Conservation (phyloP, 2,113 vertebrate genomes). For the Salminus brasiliensis region DNA sequence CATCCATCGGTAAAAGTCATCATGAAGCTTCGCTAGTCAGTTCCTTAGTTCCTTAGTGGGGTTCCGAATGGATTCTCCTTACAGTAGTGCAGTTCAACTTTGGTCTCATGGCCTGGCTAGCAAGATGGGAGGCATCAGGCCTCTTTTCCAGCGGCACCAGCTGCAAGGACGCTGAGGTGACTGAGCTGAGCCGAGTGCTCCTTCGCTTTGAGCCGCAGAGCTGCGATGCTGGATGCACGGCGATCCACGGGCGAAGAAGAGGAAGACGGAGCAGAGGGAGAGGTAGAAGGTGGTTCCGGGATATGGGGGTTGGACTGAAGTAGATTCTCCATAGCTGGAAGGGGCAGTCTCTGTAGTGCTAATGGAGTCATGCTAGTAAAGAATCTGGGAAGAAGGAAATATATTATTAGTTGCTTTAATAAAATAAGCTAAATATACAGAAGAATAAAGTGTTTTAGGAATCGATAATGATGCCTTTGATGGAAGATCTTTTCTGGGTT, state of each 20-base stretch:
- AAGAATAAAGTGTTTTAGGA: no score
- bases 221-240: constrained; percentile 84
- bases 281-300: constrained; percentile 67
- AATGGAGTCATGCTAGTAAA: constrained; percentile 82
- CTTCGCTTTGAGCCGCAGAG: constrained; percentile 84
- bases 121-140: constrained; percentile 68
- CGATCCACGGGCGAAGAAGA: constrained; percentile 72
- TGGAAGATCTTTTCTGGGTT: no score
- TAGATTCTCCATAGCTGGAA: constrained; percentile 71
- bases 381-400: constrained; percentile 69
- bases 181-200: constrained; percentile 86
- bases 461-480: no score
- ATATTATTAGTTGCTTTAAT: neutral
- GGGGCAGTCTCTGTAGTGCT: constrained; percentile 77
- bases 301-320: constrained; percentile 67
- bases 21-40: neutral
- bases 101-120: constrained; percentile 71
- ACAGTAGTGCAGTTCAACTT: constrained; percentile 66
- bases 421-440: neutral
- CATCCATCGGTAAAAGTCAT: neutral
- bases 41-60: neutral
- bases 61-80: neutral
- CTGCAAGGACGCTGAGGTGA: constrained; percentile 80
- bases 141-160: constrained; percentile 81
- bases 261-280: constrained; percentile 48